These are phyloP conservation scores for Morone chrysops DNA, from an alignment of 2,113 vertebrate genomes.

Conservation along the genomic window DNA sequence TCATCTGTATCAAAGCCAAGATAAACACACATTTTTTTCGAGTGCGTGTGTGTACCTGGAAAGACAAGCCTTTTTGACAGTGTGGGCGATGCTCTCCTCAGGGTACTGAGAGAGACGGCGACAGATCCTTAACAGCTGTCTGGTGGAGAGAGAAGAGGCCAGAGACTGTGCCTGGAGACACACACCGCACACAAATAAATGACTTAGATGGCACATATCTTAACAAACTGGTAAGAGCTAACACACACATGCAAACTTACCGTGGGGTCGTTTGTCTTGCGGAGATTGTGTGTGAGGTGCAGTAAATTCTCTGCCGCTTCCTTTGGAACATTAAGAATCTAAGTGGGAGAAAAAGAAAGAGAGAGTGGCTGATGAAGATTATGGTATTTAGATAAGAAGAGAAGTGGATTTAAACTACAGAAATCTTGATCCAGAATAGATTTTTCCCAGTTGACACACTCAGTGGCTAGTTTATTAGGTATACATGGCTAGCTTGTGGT, in stretches of 20 bases:
- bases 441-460: background rate
- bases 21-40: background rate
- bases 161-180: conserved; percentile 89
- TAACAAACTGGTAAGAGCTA: background rate
- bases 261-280: conserved; percentile 88
- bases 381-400: background rate
- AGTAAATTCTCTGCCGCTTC: conserved; percentile 90
- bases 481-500: background rate
- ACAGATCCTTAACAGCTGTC: conserved; percentile 93
- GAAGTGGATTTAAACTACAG: background rate
- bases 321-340: conserved; percentile 88
- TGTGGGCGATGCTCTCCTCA: conserved; percentile 89
- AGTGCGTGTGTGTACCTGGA: conserved; percentile 87
- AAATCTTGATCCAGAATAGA: background rate
- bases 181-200: conserved; percentile 36
- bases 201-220: background rate
- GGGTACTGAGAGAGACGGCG: conserved; percentile 91
- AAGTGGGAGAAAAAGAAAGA: conserved; percentile 8
- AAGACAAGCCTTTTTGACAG: conserved; percentile 95
- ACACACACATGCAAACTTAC: conserved; percentile 81
- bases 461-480: background rate
- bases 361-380: background rate
- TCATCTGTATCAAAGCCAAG: background rate
- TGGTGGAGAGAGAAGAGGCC: conserved; percentile 93
- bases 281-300: conserved; percentile 91